These are phyloP conservation scores for Meiosimyza decipiens DNA, from an alignment of 2,888 invertebrate species.

Conservation along the genomic window DNA sequence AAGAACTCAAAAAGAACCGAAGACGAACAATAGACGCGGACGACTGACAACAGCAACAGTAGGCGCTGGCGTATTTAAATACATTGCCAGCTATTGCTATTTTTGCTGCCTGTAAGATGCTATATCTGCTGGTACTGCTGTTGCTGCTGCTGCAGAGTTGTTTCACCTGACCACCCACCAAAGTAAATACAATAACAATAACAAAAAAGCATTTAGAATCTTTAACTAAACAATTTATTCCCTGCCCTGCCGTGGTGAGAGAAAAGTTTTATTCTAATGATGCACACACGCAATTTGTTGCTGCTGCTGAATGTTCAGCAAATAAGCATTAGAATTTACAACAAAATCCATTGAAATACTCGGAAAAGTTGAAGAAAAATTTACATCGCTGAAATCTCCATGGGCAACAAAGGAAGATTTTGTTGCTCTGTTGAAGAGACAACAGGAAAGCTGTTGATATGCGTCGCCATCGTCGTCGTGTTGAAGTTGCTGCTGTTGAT, in stretches of 20 bases:
- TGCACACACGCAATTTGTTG: slow-evolving; percentile 52
- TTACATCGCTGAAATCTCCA: background rate
- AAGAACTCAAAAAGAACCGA: slow-evolving; percentile 44
- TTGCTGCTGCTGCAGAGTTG: slow-evolving; percentile 43
- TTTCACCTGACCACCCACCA: slow-evolving; percentile 67
- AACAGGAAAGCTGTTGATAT: slow-evolving; percentile 14
- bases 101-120: background rate
- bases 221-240: background rate
- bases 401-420: slow-evolving; percentile 4
- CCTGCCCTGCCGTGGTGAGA: slow-evolving; percentile 28
- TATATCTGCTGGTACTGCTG: background rate
- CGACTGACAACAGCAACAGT: slow-evolving; percentile 60
- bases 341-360: slow-evolving; percentile 3
- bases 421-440: slow-evolving; percentile 18
- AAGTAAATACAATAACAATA: slow-evolving; percentile 46
- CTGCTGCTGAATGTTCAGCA: slow-evolving; percentile 28
- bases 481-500: slow-evolving; percentile 40
- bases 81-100: slow-evolving; percentile 38
- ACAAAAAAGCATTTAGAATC: slow-evolving; percentile 39
- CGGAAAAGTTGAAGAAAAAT: slow-evolving; percentile 18
- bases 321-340: slow-evolving; percentile 7
- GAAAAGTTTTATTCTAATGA: slow-evolving; percentile 62
- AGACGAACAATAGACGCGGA: slow-evolving; percentile 56
- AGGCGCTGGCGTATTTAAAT: slow-evolving; percentile 62
- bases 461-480: slow-evolving; percentile 9